Conservation (phyloP, 2,113 vertebrate species). For the Irena cyanogastra region DNA sequence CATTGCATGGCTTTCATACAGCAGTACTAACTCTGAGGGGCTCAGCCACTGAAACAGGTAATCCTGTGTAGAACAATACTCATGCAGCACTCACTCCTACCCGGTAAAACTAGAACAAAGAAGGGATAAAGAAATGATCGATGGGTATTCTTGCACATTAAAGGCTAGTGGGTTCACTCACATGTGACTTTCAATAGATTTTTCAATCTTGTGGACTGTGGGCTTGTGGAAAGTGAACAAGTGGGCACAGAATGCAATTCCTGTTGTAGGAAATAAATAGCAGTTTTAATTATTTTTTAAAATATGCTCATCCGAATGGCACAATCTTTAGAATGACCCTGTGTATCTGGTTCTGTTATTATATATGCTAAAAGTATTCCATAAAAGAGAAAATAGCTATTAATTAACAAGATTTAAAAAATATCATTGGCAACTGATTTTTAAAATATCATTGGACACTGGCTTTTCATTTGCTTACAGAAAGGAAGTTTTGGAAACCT, state of each 20-base stretch:
- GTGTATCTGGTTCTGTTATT: background rate
- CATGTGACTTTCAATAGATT: slow-evolving; percentile 14
- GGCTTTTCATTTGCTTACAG: background rate
- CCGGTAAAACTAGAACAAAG: background rate
- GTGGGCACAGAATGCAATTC: background rate
- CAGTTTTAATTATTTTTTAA: background rate
- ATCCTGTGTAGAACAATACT: background rate
- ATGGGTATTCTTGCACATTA: background rate
- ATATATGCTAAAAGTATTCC: background rate
- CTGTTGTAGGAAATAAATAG: background rate
- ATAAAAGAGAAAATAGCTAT: background rate
- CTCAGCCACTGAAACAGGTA: background rate
- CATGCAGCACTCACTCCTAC: background rate
- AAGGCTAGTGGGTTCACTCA: slow-evolving; percentile 6
- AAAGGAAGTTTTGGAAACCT: background rate
- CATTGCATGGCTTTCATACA: background rate
- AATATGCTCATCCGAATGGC: background rate
- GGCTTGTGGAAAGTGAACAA: background rate
- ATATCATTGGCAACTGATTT: background rate
- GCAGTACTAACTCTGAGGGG: background rate
- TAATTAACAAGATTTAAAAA: background rate
- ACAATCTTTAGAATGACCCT: background rate
- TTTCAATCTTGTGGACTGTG: slow-evolving; percentile 35
- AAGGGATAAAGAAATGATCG: background rate
- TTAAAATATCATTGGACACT: background rate